Evolutionary conservation across 2,888 invertebrate genomes (phyloP).

Genomic region (Limnephilus rhombicus): DNA sequence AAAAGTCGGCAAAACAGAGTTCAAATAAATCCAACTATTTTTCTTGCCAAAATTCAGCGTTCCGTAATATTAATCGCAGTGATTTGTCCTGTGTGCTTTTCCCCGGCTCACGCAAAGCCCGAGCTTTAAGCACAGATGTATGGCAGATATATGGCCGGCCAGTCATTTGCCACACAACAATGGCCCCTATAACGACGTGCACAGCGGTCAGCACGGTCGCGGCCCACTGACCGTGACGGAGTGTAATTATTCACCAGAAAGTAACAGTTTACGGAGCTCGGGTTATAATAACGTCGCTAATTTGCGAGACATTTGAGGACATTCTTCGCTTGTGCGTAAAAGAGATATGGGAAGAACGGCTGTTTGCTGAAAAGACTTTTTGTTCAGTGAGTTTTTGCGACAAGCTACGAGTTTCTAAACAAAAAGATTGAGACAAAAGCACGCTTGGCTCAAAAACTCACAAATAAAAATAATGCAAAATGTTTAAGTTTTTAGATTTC

Average conservation of each 20-base stretch:
- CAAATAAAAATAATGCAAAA: not conserved
- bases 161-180: slow-evolving; percentile 8
- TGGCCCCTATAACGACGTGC: slow-evolving; percentile 16
- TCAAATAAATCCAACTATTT: not conserved
- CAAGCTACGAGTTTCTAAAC: not conserved
- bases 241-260: slow-evolving; percentile 25
- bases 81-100: slow-evolving; percentile 23
- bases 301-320: not conserved
- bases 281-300: not conserved
- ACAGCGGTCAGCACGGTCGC: slow-evolving; percentile 27
- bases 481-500: not conserved
- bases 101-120: slow-evolving; percentile 13
- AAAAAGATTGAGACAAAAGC: not conserved
- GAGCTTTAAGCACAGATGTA: slow-evolving; percentile 20
- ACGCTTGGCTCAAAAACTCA: not conserved
- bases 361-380: not conserved
- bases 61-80: slow-evolving; percentile 10
- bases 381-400: not conserved
- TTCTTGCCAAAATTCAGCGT: not conserved
- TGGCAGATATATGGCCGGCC: slow-evolving; percentile 15
- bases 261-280: slow-evolving; percentile 20
- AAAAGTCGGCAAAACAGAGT: not conserved
- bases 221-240: not conserved
- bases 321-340: not conserved
- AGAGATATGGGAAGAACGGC: not conserved